Evolutionary conservation across 2,888 invertebrate genomes (phyloP).

Genomic region (Tanaodytes sp.): DNA sequence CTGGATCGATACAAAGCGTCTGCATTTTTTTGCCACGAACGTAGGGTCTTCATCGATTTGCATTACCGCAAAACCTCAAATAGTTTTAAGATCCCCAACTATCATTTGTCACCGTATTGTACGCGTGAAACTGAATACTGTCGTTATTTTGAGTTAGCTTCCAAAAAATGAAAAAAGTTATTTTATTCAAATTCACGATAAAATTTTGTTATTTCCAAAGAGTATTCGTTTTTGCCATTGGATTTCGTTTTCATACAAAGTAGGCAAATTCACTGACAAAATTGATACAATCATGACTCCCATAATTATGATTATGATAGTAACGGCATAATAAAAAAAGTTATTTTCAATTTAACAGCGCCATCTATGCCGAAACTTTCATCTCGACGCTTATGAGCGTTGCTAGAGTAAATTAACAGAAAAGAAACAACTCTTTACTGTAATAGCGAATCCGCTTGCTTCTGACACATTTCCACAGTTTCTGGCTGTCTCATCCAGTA

Average conservation of each 20-base stretch:
- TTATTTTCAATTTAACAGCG: no score
- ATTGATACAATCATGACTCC: no score
- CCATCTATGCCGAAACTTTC: no score
- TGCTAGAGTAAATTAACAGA: conserved; percentile 7
- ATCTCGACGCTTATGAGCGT: no score
- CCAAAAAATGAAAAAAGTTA: neutral
- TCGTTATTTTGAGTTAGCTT: no score
- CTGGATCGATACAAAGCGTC: conserved; percentile 24
- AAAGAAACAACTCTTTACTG: conserved; percentile 32
- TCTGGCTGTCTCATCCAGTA: conserved; percentile 36
- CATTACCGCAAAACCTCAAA: conserved; percentile 40
- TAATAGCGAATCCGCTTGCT: conserved; percentile 24
- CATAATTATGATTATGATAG: no score
- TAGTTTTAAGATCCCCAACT: conserved; percentile 29
- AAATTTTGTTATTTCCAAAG: no score
- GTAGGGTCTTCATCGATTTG: conserved; percentile 42
- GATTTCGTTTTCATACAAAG: no score
- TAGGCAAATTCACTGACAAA: no score
- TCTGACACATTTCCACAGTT: conserved; percentile 38
- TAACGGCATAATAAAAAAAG: no score
- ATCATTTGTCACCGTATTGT: neutral
- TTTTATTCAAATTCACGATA: no score
- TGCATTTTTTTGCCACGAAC: conserved; percentile 27
- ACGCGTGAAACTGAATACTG: neutral
- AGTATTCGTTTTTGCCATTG: no score